Conservation (phyloP, 1,140 invertebrate species). For the Drosophila takahashii region DNA sequence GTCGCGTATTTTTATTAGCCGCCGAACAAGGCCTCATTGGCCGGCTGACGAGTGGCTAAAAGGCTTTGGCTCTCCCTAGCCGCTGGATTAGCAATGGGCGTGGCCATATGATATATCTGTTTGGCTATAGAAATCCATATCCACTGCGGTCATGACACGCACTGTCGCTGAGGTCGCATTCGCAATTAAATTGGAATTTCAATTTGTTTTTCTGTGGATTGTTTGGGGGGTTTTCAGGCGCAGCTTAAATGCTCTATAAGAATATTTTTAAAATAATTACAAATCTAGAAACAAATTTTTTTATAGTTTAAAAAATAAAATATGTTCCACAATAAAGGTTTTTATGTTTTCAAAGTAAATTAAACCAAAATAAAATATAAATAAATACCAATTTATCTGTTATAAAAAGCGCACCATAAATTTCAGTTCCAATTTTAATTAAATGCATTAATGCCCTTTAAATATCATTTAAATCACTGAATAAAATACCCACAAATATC, state of each 20-base stretch:
- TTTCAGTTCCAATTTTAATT: no score
- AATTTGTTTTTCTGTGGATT: not conserved
- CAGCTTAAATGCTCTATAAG: not conserved
- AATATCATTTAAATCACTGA: not conserved
- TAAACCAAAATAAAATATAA: not conserved
- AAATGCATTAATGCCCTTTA: not conserved
- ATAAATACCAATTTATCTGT: not conserved
- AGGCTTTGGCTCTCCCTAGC: not conserved
- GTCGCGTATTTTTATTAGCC: constrained; percentile 56
- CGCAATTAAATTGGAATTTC: constrained; percentile 29
- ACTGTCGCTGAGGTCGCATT: constrained; percentile 27
- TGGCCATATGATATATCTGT: constrained; percentile 1
- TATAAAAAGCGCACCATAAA: not conserved
- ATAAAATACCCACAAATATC: not conserved
- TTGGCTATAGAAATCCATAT: constrained; percentile 3
- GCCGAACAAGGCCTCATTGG: constrained; percentile 28
- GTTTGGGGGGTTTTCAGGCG: not conserved
- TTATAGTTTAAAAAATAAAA: not conserved
- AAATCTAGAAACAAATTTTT: not conserved
- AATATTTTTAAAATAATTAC: no score
- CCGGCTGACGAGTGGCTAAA: constrained; percentile 17
- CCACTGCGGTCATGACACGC: not conserved
- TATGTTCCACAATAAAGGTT: not conserved
- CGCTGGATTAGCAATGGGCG: constrained; percentile 17
- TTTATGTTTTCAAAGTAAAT: no score